phyloP scores from a whole-genome alignment of 2,113 vertebrate species.

The Peromyscus leucopus region DNA sequence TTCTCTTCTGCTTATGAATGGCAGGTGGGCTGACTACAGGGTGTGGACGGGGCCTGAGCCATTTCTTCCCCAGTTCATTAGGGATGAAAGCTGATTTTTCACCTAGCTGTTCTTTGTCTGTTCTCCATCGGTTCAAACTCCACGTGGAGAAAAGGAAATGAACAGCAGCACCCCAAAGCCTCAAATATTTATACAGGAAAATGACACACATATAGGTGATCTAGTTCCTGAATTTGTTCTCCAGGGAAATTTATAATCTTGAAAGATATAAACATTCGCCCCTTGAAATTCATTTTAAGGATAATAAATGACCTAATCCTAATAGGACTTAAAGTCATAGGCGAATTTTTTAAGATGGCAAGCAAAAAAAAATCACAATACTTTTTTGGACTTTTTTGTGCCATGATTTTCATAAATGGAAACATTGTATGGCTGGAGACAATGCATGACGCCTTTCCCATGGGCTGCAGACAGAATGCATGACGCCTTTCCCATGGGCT shows the following conservation, averaged over 20 bases:
- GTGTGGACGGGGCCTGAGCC: neutral
- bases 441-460: neutral
- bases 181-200: conserved; percentile 39
- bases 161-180: neutral
- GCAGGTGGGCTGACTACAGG: neutral
- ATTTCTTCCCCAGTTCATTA: neutral
- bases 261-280: conserved; percentile 34
- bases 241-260: neutral
- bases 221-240: conserved; percentile 36
- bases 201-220: neutral
- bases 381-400: neutral
- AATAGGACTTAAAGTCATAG: neutral
- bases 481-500: neutral
- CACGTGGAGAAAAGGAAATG: neutral
- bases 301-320: neutral
- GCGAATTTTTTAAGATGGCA: conserved; percentile 34
- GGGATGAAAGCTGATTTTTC: conserved; percentile 41
- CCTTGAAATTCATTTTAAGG: conserved; percentile 20
- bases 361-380: neutral
- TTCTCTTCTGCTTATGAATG: neutral
- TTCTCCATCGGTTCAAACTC: conserved; percentile 10
- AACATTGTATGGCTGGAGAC: neutral
- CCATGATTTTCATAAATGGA: conserved; percentile 10
- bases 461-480: neutral
- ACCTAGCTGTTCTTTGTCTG: neutral